Evolutionary conservation across 2,888 invertebrate genomes (phyloP), one percentile per base, ranked within the genome.

Genomic region (Phortica magna): DNA sequence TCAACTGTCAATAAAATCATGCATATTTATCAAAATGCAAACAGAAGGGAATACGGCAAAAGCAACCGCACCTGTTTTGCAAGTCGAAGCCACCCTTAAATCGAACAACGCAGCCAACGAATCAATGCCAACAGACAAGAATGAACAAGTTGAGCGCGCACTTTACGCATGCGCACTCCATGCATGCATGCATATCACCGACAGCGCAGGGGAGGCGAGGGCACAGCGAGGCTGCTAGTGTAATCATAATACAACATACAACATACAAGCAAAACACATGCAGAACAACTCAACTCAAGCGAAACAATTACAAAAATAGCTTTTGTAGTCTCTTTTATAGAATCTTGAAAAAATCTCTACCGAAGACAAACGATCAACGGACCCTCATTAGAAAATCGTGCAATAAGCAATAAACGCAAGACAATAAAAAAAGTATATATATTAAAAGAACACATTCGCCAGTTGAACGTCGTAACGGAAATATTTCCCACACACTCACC

Each of bases 301-400:
- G 39, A 17, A 68, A 41, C 17, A 68, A 43, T 14, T 17, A 68
- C 17, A 68, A 68, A 68, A 42, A 43, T 43, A 39, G 64, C 61
- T 64, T 48, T 48, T 48, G 48, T 48, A 5, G 48, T 48, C 48
- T 48, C 48, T 14, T 48, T 48, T 31, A 31, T 31, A 48, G 14
- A 48, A 59, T 59, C 59, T 59, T 6, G 9, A 59, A 48, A 14
- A 12, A 48, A 48, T 48, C 48, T 48, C 48, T 12, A 48, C 10
- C 48, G 48, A 48, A 48, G 48, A 48, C 9, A 48, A 48, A 64
- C 64, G 19, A 17, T 41, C 42, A 43, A 68, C 4, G 19, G 68
- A 68, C 68, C 68, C 68, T 68, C 48, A 68, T 68, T 68, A 68
- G 68, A 68, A 68, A 68, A 68, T 68, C 68, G 68, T 43, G 68